A percentile compares a stretch with the other conserved stretches of the same genome.
Evolutionary conservation across 2,113 vertebrate genomes (phyloP).

Genomic region (Zeus faber): DNA sequence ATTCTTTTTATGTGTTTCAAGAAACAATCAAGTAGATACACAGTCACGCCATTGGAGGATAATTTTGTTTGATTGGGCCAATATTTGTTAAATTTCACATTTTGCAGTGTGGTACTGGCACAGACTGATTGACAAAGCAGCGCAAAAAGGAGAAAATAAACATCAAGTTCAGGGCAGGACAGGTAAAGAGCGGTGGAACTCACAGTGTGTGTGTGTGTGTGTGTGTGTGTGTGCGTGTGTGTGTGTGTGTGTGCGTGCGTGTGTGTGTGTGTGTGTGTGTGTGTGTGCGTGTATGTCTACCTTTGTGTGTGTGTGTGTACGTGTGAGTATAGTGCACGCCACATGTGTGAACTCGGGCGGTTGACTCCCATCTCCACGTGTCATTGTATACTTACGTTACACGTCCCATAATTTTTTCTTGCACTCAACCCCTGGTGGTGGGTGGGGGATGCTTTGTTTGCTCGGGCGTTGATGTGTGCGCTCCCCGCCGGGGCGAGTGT

Average conservation of each 20-base stretch:
- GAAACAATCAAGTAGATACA: no score
- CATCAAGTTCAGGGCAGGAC: neutral
- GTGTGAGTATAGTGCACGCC: neutral
- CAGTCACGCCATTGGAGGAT: no score
- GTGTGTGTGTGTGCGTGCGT: slow-evolving; percentile 2
- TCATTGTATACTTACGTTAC: slow-evolving; percentile 9
- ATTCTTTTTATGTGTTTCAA: no score
- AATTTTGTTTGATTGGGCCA: no score
- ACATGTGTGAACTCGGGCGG: slow-evolving; percentile 31
- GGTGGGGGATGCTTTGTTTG: slow-evolving; percentile 53
- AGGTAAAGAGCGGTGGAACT: neutral
- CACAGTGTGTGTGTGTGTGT: neutral
- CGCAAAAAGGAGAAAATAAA: neutral
- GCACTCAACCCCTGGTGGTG: no score
- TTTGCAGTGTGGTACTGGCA: no score
- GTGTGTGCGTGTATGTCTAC: neutral
- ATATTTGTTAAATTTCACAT: no score
- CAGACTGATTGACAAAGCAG: no score
- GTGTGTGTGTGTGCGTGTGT: neutral
- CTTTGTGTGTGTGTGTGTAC: slow-evolving; percentile 1
- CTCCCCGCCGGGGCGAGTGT: slow-evolving; percentile 43
- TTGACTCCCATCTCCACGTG: slow-evolving; percentile 9
- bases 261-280: slow-evolving; percentile 5
- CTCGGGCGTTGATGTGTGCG: slow-evolving; percentile 41
- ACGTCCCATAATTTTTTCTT: no score